Base-by-base conservation (phyloP, 2,113 vertebrate species). In the Galeopterus variegatus region DNA sequence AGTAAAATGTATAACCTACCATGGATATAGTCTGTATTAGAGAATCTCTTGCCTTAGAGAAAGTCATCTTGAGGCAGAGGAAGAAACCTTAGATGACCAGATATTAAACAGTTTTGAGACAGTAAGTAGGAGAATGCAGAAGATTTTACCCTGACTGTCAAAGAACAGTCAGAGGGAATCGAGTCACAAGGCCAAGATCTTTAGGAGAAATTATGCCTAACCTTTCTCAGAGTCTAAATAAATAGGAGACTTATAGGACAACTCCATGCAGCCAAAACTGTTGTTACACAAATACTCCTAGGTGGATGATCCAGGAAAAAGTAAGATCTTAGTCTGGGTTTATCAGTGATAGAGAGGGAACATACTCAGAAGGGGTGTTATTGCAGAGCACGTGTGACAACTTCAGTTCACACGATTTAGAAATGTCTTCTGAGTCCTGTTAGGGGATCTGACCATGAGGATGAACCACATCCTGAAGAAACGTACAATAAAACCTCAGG, bases 151-250 rank as follows among this genome's bases (percentile, higher is more conserved):
- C 33, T 72, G 26, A n/a, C 5, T 96, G 1, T 85, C 41, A 82
- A 76, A 86, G 69, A 89, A 72, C 19, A 70, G n/a, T 36, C 62
- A 24, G 13, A 62, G 17, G 58, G 56, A 83, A 41, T 8, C 52
- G 28, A 95, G 28, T 92, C 58, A 81, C 11, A 95, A 91, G 58
- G n/a, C 17, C n/a, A 70, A 90, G 11, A 69, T 76, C 79, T 52
- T 54, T 31, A 77, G 48, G 21, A 83, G 65, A 48, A 79, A 84
- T 41, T 54, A 7, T 41, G 24, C 54, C 13, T 81, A 67, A 65
- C 1, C 54, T 60, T 80, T 45, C 17, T 58, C 60, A 70, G 64
- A 52, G 14, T 75, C 28, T 88, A 70, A 67, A 86, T 70, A 17
- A 92, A 81, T 36, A 88, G 21, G 13, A 72, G 28, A 36, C 48